A percentile compares a stretch with the other conserved stretches of the same genome.
These are phyloP conservation scores for Orchesella cincta DNA, from an alignment of 1,140 invertebrate genomes.

Conservation along the genomic window DNA sequence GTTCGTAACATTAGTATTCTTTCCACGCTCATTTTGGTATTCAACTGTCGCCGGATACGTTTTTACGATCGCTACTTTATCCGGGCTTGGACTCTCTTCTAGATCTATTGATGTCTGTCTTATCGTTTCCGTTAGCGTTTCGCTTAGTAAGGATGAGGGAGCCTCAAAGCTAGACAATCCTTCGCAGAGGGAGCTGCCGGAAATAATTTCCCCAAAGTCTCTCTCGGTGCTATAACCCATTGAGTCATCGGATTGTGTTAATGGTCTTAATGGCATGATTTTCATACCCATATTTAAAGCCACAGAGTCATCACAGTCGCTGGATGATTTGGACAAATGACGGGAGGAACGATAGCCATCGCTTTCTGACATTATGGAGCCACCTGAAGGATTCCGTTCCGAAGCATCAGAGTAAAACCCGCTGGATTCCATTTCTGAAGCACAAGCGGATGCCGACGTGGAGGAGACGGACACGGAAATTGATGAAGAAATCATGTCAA, in stretches of 20 bases:
- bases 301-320: constrained; percentile 16
- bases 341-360: neutral
- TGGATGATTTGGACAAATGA: constrained; percentile 12
- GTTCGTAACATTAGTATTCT: no score
- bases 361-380: constrained; percentile 11
- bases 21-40: neutral
- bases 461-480: constrained; percentile 19
- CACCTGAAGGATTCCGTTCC: constrained; percentile 35
- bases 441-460: neutral
- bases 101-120: neutral
- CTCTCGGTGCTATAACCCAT: neutral
- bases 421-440: constrained; percentile 32
- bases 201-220: neutral
- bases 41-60: neutral
- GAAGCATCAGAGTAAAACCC: constrained; percentile 35
- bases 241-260: constrained; percentile 1
- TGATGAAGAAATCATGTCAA: constrained; percentile 15
- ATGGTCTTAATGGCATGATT: neutral
- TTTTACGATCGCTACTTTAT: neutral
- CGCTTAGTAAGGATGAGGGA: no score
- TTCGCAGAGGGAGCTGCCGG: neutral
- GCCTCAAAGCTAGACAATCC: constrained; percentile 3
- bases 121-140: neutral
- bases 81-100: neutral
- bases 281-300: constrained; percentile 1